These are phyloP conservation scores for Sesamia nonagrioides DNA, from an alignment of 1,140 invertebrate species.

Conservation along the genomic window DNA sequence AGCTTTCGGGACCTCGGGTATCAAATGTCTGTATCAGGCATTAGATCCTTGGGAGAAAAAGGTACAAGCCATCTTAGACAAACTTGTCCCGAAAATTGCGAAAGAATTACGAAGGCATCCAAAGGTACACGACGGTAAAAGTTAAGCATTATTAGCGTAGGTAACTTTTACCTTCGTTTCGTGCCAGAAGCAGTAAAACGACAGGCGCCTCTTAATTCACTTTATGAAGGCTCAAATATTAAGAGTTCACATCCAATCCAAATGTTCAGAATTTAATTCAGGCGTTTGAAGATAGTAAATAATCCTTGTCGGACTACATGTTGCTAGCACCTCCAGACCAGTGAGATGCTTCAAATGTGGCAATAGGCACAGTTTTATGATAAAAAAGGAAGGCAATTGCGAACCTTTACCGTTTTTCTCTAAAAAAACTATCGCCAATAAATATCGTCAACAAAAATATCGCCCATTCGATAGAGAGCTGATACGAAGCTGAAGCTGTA, in stretches of 20 bases:
- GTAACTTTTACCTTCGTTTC: background rate
- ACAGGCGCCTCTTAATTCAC: constrained; percentile 9
- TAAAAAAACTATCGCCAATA: background rate
- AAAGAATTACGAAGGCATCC: background rate
- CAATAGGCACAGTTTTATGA: background rate
- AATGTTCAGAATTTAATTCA: background rate
- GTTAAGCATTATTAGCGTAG: too few relatives aligned
- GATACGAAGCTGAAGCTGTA: background rate
- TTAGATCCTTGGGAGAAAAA: background rate
- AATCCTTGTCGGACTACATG: background rate
- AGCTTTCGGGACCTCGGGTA: constrained; percentile 1
- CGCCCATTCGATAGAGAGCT: background rate
- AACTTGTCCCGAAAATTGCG: background rate
- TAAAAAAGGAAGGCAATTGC: background rate
- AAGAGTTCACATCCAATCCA: background rate
- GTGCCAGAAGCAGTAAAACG: background rate
- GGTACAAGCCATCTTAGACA: background rate
- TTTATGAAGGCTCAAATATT: background rate
- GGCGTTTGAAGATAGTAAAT: background rate
- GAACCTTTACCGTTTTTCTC: constrained; percentile 4
- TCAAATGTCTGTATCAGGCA: background rate
- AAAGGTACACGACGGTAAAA: too few relatives aligned
- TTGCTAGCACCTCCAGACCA: background rate
- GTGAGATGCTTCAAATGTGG: background rate
- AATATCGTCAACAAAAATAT: background rate